A percentile compares a stretch with the other conserved stretches of the same genome.
phyloP scores from a whole-genome alignment of 2,797 vertebrate species.

The Sebastes itinus region DNA sequence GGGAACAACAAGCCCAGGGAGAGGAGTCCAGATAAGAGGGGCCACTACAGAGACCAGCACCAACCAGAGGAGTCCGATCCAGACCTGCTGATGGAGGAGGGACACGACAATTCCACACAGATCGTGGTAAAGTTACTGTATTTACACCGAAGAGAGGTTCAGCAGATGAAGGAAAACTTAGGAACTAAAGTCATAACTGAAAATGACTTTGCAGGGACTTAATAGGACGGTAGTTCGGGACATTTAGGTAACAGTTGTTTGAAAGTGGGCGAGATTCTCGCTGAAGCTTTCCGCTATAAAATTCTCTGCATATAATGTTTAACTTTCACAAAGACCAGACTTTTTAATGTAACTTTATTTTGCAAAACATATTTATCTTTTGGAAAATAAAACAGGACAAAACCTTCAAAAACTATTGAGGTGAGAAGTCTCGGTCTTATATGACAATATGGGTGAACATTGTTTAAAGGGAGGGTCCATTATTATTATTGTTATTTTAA shows the following conservation, averaged over 20 bases:
- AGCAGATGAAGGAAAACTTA: not conserved
- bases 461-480: not conserved
- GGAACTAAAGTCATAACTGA: not conserved
- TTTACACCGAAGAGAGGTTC: not conserved
- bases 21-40: constrained; percentile 49
- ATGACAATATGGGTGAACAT: not conserved
- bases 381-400: not conserved
- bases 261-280: not conserved
- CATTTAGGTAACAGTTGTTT: not conserved
- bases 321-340: not conserved
- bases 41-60: constrained; percentile 67
- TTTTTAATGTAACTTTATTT: not conserved
- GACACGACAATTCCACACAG: constrained; percentile 67
- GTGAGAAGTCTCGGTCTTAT: not conserved
- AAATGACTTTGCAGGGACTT: not conserved
- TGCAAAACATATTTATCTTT: not conserved
- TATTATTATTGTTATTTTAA: no score
- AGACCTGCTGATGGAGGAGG: constrained; percentile 71
- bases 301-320: not conserved
- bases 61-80: constrained; percentile 53
- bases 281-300: not conserved
- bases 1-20: constrained; percentile 35
- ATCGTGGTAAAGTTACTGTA: constrained; percentile 60
- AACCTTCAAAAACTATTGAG: not conserved
- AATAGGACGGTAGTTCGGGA: not conserved